Conservation (phyloP, 2,888 invertebrate genomes). For the Cheilosia urbana region DNA sequence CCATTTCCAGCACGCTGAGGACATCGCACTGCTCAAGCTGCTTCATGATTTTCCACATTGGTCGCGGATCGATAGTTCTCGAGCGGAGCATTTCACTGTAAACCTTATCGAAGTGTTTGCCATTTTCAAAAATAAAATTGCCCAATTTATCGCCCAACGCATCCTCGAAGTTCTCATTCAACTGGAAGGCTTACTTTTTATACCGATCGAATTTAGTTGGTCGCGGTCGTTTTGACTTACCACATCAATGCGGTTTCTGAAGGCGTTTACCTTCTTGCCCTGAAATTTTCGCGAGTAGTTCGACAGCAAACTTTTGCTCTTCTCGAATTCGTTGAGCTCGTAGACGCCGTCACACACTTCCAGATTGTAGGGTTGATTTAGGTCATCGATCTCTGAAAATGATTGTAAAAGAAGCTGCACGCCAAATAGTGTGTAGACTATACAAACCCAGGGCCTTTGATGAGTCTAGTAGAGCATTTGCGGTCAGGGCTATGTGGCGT, state of each 20-base stretch:
- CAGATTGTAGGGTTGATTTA: conserved; percentile 55
- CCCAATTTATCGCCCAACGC: conserved; percentile 79
- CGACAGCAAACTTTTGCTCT: conserved; percentile 67
- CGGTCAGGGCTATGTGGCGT: conserved; percentile 73
- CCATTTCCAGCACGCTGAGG: conserved; percentile 79
- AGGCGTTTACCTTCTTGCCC: conserved; percentile 71
- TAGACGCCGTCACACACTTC: conserved; percentile 77
- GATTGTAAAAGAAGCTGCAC: neutral
- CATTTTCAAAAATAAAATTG: conserved; percentile 79
- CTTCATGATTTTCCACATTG: conserved; percentile 80
- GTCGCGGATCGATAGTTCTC: conserved; percentile 77
- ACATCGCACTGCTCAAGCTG: conserved; percentile 80
- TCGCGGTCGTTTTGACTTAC: conserved; percentile 27
- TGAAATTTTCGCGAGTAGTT: conserved; percentile 41
- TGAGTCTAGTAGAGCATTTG: conserved; percentile 75
- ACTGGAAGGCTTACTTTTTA: neutral
- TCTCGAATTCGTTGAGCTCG: conserved; percentile 77
- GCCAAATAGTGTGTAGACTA: neutral
- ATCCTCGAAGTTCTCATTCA: conserved; percentile 30
- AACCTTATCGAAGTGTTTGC: conserved; percentile 77
- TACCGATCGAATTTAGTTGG: neutral
- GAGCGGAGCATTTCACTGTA: conserved; percentile 76
- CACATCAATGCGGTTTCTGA: conserved; percentile 69
- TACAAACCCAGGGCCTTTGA: conserved; percentile 5
- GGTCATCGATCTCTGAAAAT: conserved; percentile 22